phyloP scores from a whole-genome alignment of 2,888 invertebrate genomes.

The Nomada hirtipes region DNA sequence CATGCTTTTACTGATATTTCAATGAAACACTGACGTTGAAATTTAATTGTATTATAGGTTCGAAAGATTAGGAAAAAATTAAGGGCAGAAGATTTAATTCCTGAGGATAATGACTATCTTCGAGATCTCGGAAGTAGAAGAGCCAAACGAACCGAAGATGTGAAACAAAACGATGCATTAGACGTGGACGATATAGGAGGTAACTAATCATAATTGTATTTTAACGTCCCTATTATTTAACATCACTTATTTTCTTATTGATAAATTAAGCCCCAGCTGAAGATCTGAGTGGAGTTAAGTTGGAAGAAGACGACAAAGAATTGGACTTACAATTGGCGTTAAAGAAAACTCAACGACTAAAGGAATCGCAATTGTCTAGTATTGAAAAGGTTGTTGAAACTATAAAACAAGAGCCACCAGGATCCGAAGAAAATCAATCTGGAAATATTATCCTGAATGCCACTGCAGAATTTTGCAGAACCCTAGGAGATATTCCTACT shows the following conservation, averaged over 20 bases:
- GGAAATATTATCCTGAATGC: slow-evolving; percentile 93
- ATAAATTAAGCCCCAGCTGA: slow-evolving; percentile 71
- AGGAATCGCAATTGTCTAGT: slow-evolving; percentile 86
- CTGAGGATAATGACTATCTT: slow-evolving; percentile 81
- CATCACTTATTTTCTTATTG: slow-evolving; percentile 1
- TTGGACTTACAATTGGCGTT: slow-evolving; percentile 89
- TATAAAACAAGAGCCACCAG: slow-evolving; percentile 85
- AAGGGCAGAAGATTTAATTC: slow-evolving; percentile 90
- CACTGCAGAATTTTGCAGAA: slow-evolving; percentile 98
- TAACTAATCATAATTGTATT: slow-evolving; percentile 68
- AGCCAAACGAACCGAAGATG: slow-evolving; percentile 81
- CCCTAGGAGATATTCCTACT: slow-evolving; percentile 97
- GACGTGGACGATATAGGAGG: slow-evolving; percentile 88
- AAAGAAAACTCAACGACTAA: slow-evolving; percentile 89
- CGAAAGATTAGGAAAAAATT: slow-evolving; percentile 89
- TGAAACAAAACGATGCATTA: slow-evolving; percentile 84
- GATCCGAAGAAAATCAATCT: slow-evolving; percentile 70
- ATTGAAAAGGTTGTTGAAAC: slow-evolving; percentile 86
- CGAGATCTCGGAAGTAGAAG: slow-evolving; percentile 83
- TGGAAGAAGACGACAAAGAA: slow-evolving; percentile 90
- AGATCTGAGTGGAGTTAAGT: slow-evolving; percentile 85
- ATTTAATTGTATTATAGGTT: slow-evolving; percentile 75
- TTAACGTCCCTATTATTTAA: not conserved
- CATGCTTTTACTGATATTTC: not conserved
- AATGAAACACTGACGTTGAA: not conserved